phyloP scores from a whole-genome alignment of 2,888 invertebrate species.

The Chymomyza amoena region DNA sequence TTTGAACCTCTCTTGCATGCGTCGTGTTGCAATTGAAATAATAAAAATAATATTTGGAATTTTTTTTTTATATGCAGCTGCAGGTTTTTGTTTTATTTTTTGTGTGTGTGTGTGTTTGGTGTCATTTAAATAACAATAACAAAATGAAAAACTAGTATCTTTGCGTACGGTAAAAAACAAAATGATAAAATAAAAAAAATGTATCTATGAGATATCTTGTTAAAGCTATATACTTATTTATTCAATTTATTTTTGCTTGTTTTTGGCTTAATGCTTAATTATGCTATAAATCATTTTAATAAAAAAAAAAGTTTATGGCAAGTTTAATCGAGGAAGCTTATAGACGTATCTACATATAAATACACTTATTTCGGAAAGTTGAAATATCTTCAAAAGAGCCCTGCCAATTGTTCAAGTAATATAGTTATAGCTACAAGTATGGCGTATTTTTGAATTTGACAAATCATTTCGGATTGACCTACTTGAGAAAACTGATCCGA shows the following conservation, averaged over 20 bases:
- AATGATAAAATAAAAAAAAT: neutral
- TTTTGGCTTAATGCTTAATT: neutral
- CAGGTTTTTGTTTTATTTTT: neutral
- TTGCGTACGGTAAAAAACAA: neutral
- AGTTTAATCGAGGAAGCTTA: neutral
- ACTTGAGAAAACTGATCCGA: neutral
- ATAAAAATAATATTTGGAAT: neutral
- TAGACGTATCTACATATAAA: neutral
- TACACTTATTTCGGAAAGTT: too few relatives aligned
- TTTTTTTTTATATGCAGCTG: neutral
- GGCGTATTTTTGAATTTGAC: neutral
- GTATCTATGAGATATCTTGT: too few relatives aligned
- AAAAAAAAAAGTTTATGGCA: neutral
- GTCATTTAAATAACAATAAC: too few relatives aligned
- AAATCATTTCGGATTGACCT: neutral
- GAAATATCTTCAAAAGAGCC: too few relatives aligned
- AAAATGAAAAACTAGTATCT: neutral
- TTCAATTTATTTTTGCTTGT: too few relatives aligned
- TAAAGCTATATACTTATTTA: neutral
- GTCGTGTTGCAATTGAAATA: slow-evolving; percentile 1
- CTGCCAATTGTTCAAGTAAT: neutral
- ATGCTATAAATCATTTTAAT: neutral
- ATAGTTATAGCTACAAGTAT: neutral
- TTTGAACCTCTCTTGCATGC: neutral
- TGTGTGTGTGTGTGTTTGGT: slow-evolving; percentile 11